Conservation (phyloP, 2,113 vertebrate species). For the Beaufortia kweichowensis region DNA sequence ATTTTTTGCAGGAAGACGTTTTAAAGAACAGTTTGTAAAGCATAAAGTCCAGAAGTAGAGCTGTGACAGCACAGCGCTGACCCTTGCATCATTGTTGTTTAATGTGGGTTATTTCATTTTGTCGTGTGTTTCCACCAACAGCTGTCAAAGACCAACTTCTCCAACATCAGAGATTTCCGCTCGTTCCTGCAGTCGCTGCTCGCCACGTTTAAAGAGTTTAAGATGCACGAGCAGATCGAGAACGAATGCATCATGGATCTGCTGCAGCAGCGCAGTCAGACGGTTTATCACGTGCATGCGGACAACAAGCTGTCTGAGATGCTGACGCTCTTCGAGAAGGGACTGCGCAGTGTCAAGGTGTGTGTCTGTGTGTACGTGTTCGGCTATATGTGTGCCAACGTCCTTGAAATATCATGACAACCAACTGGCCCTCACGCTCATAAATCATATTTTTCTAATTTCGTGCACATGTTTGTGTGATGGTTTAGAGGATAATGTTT, state of each 20-base stretch:
- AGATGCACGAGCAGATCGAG: slow-evolving; percentile 99
- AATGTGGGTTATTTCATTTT: background rate
- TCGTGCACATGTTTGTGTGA: too few species aligned
- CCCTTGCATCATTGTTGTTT: background rate
- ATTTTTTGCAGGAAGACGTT: too few species aligned
- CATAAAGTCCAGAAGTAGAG: too few species aligned
- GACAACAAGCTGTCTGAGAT: slow-evolving; percentile 99
- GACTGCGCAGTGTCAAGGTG: slow-evolving; percentile 92
- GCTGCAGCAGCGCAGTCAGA: slow-evolving; percentile 92
- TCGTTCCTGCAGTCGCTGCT: slow-evolving; percentile 93
- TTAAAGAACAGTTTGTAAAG: too few species aligned
- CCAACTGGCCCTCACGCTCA: too few species aligned
- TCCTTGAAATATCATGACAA: too few species aligned
- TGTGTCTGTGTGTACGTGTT: background rate
- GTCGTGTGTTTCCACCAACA: slow-evolving; percentile 56
- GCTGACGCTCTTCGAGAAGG: slow-evolving; percentile 95
- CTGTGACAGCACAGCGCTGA: too few species aligned
- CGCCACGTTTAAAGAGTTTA: slow-evolving; percentile 97
- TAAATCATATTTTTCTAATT: too few species aligned
- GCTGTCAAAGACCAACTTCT: slow-evolving; percentile 99
- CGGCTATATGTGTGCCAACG: background rate
- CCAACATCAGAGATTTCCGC: slow-evolving; percentile 97
- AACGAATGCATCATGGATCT: slow-evolving; percentile 96
- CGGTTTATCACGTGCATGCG: slow-evolving; percentile 92
- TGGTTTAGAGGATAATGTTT: too few species aligned